Evolutionary conservation across 2,888 invertebrate genomes (phyloP).

Genomic region (Dione juno): DNA sequence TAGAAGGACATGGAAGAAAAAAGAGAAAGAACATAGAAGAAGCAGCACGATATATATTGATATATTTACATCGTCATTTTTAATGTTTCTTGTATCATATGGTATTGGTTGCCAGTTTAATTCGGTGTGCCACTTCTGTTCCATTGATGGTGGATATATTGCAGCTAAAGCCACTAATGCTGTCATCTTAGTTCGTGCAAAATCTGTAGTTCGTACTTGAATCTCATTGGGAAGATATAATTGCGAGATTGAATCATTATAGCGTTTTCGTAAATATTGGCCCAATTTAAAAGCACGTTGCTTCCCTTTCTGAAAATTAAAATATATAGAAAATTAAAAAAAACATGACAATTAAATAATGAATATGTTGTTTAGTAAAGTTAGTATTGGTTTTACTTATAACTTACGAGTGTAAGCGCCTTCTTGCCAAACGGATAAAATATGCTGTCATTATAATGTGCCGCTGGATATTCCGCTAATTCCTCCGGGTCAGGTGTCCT

Average conservation of each 20-base stretch:
- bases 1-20: too few species aligned
- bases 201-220: slow-evolving; percentile 85
- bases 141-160: slow-evolving; percentile 84
- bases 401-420: slow-evolving; percentile 84
- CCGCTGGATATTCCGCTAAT: slow-evolving; percentile 77
- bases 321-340: background rate
- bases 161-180: slow-evolving; percentile 87
- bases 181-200: slow-evolving; percentile 89
- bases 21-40: background rate
- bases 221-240: slow-evolving; percentile 79
- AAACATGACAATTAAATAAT: background rate
- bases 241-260: slow-evolving; percentile 70
- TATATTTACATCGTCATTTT: slow-evolving; percentile 72
- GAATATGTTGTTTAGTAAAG: background rate
- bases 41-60: background rate
- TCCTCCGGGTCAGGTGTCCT: slow-evolving; percentile 85
- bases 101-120: slow-evolving; percentile 89
- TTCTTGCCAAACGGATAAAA: slow-evolving; percentile 86
- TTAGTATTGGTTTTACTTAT: too few species aligned
- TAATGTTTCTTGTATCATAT: slow-evolving; percentile 61
- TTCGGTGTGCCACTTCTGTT: slow-evolving; percentile 82
- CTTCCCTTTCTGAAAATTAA: slow-evolving; percentile 75
- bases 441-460: slow-evolving; percentile 61
- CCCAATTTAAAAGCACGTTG: slow-evolving; percentile 77
- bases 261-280: slow-evolving; percentile 71